Base-by-base conservation (phyloP, 1,140 invertebrate species). In the Pseudomyrmex flavicornis region DNA sequence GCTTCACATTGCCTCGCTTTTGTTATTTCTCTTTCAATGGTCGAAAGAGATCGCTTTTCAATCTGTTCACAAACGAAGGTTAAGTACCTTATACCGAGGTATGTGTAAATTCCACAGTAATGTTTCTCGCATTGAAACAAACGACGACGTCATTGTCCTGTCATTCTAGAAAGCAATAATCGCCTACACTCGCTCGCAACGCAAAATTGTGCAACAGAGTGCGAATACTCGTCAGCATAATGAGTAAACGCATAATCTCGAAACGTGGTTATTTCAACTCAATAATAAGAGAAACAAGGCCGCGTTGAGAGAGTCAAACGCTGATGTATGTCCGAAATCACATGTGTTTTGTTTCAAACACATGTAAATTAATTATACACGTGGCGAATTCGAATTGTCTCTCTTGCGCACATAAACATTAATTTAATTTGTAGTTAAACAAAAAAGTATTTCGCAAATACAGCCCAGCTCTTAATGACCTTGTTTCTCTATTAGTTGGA, bases 41-140 rank as follows among this genome's bases (percentile, higher is more conserved):
- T 50, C 52, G 66, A 48, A 66, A 70, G 54, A 20, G 54, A 79
- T 79, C 76, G 48, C 65, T 80, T 70, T 70, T 15, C 54, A 70
- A 72, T 80, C 66, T 35, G 46, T 77, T 22, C 15, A 48, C 65
- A 46, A 70, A 70, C 26, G 75, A 79, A 79, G 65, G 44, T 72
- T 80, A 56, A 72, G 54, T 72, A 22, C 59, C 50, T n/a, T 50
- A 20, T 77, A 12, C 26, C 26, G 50, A 20, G 3, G 10, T 35
- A 35, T 20, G 0, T 13, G n/a, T 26, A 35, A 35, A 46, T 26
- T 17, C 35, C 46, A 50, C 66, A 10, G 58, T 9, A 8, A 17
- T 10, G 13, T 70, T 5, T 48, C 76, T 10, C 12, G 44, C 12
- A n/a, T 58, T 13, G 65, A 59, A 50, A 17, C 46, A 59, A 79